phyloP scores from a whole-genome alignment of 1,140 invertebrate genomes.

The Aphis craccivora region DNA sequence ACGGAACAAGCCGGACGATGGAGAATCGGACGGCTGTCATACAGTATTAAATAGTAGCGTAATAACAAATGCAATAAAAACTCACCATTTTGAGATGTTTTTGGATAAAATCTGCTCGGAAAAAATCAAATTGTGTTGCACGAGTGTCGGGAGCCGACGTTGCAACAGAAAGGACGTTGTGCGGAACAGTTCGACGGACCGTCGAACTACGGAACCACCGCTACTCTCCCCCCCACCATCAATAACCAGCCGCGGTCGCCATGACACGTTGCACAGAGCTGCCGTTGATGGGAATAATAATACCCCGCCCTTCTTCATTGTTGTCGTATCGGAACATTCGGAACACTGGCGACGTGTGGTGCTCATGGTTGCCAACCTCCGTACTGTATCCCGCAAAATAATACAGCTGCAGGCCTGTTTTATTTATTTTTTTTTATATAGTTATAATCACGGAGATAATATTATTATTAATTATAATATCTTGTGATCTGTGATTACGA shows the following conservation, averaged over 20 bases:
- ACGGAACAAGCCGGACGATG: not conserved
- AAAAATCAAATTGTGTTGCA: conserved; percentile 29
- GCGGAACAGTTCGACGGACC: not conserved
- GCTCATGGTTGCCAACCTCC: not conserved
- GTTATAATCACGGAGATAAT: too few species aligned
- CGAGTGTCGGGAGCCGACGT: conserved; percentile 50
- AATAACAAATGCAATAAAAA: not conserved
- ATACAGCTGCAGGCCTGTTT: too few species aligned
- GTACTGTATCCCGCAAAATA: not conserved
- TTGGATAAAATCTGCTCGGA: conserved; percentile 32
- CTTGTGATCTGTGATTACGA: too few species aligned
- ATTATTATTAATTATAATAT: too few species aligned
- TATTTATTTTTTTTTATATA: too few species aligned
- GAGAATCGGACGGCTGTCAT: not conserved
- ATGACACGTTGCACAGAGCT: conserved; percentile 52
- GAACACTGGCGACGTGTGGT: not conserved
- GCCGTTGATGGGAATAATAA: not conserved
- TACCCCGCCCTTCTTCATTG: not conserved
- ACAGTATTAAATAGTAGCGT: not conserved
- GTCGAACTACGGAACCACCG: not conserved
- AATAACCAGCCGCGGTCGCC: conserved; percentile 12
- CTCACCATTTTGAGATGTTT: conserved; percentile 56
- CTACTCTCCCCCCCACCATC: not conserved
- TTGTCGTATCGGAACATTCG: not conserved
- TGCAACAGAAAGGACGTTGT: conserved; percentile 52